Evolutionary conservation across 30 jellyfish, hydroid and myxozoan species (phyloP), one percentile per base, ranked within the genome.

Genomic region (Nemopilema nomurai): DNA sequence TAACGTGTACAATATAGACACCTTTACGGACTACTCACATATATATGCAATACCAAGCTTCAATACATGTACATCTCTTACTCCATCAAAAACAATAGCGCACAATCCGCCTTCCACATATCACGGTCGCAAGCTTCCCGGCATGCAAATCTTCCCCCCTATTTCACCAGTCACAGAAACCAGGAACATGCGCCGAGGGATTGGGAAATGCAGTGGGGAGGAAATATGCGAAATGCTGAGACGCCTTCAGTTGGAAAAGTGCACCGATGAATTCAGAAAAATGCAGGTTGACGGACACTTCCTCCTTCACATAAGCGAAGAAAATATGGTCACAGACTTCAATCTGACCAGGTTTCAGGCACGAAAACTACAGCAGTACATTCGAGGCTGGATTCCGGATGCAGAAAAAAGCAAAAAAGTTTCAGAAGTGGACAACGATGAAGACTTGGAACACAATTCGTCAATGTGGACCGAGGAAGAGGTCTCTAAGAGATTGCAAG

Each of bases 311-410:
- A 80, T 87, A 16, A 84, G 69, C 28, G 91, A 87, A 69, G 66
- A 27, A 28, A 52, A 51, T 16, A 65, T 87, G 50, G 65, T 76
- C 51, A 64, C 69, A 23, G 96, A 87, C 69, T 69, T 87, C 32
- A 65, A 67, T 16, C 51, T 87, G 90, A 87, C 96, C 29, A 63
- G 53, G 52, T 87, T 87, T 33, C 83, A 87, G 30, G 96, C 96
- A 26, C 28, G 82, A 17, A 87, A 87, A 65, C 86, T 87, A 50
- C 62, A 22, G 18, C 62, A 23, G 66, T 87, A 76, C 49, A 31
- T 78, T 31, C 71, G 51, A 17, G 90, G 96, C 16, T 87, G 96
- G 96, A 80, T 87, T 66, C 96, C 96, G 6, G 49, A 65, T 17
- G 27, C 22, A 23, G 24, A 28, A 1, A 26, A 8, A 41, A 51